phyloP scores from a whole-genome alignment of 2,888 invertebrate species.

The Choreutis nemorana region DNA sequence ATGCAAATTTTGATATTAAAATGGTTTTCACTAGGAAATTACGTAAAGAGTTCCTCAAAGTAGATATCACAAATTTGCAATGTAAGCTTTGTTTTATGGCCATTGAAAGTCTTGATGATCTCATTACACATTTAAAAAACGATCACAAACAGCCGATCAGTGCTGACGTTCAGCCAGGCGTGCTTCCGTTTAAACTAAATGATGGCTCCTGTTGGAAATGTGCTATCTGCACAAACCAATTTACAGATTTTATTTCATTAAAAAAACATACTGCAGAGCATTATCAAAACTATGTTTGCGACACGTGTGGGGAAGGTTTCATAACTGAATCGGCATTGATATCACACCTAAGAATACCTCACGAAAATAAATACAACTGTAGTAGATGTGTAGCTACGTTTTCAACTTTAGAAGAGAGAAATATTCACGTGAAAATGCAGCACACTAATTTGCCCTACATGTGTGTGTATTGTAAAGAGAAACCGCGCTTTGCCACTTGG shows the following conservation, averaged over 20 bases:
- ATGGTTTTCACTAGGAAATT: slow-evolving; percentile 48
- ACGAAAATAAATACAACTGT: slow-evolving; percentile 50
- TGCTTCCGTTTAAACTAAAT: slow-evolving; percentile 47
- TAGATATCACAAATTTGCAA: slow-evolving; percentile 52
- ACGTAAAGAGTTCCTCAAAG: slow-evolving; percentile 48
- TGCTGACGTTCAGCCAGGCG: slow-evolving; percentile 48
- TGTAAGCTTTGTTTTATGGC: slow-evolving; percentile 48
- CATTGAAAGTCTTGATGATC: slow-evolving; percentile 43
- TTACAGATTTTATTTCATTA: slow-evolving; percentile 43
- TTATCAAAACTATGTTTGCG: slow-evolving; percentile 54
- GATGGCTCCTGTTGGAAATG: slow-evolving; percentile 52
- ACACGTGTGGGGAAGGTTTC: slow-evolving; percentile 55
- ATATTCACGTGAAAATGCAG: slow-evolving; percentile 44
- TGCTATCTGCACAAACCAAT: slow-evolving; percentile 46
- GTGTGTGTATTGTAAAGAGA: slow-evolving; percentile 53
- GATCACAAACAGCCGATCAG: slow-evolving; percentile 53
- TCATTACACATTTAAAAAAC: slow-evolving; percentile 44
- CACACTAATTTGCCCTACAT: slow-evolving; percentile 49
- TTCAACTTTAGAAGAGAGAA: slow-evolving; percentile 43
- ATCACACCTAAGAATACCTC: slow-evolving; percentile 46
- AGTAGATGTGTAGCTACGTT: slow-evolving; percentile 53
- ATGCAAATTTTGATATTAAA: slow-evolving; percentile 46
- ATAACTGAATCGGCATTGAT: slow-evolving; percentile 48
- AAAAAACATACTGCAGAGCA: slow-evolving; percentile 53
- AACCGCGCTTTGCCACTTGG: slow-evolving; percentile 53